Conservation (phyloP, 37 sponge, comb jelly and placozoan species). For the Mnemiopsis leidyi region DNA sequence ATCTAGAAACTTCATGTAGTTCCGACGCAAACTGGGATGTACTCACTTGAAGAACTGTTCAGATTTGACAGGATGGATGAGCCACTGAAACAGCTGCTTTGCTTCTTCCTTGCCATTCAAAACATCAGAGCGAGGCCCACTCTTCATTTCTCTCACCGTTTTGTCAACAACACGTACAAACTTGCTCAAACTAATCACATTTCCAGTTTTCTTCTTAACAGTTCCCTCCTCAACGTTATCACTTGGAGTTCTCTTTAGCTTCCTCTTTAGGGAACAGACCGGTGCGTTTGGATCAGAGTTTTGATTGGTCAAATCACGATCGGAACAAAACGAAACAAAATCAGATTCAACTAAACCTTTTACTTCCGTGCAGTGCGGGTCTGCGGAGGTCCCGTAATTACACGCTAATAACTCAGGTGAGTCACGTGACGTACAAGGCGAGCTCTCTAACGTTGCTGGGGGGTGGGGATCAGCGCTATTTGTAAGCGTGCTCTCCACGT, state of each 20-base stretch:
- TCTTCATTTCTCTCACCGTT: neutral
- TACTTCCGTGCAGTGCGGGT: neutral
- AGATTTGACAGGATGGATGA: slow-evolving; percentile 76
- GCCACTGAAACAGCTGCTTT: slow-evolving; percentile 72
- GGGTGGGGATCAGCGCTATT: too few species aligned
- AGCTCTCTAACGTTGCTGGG: neutral
- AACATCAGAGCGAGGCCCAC: neutral
- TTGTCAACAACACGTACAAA: neutral
- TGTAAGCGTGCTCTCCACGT: neutral
- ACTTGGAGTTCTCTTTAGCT: neutral
- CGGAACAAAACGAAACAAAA: neutral
- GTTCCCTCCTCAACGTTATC: neutral
- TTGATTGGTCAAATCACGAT: neutral
- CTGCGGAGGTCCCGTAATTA: neutral
- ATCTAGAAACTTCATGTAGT: too few species aligned
- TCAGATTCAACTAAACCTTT: neutral
- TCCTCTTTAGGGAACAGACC: neutral
- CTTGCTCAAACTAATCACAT: neutral
- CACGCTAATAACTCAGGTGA: neutral
- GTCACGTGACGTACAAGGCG: neutral
- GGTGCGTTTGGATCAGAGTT: neutral
- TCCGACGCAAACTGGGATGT: too few species aligned
- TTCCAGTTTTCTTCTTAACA: neutral
- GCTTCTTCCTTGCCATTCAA: slow-evolving; percentile 63
- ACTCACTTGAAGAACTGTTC: slow-evolving; percentile 82